Percentiles rank a stretch among this genome's conserved stretches.
phyloP scores from a whole-genome alignment of 2,797 vertebrate genomes.

The Potorous gilbertii region DNA sequence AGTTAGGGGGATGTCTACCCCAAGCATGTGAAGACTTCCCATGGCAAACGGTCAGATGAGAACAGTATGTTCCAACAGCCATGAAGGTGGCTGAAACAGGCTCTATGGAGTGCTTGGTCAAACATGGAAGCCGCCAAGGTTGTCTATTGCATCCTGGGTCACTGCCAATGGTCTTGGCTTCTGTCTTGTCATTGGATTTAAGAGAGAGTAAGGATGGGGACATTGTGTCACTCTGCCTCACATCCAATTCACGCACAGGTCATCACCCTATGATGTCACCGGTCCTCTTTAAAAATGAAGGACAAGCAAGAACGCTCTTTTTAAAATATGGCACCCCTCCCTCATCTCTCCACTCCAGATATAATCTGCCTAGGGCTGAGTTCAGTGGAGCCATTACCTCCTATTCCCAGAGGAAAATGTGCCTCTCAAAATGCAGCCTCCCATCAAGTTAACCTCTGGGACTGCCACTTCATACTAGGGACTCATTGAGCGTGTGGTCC shows the following conservation, averaged over 20 bases:
- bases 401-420: neutral
- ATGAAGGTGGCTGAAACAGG: neutral
- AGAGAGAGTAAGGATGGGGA: too few relatives aligned
- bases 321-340: neutral
- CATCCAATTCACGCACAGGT: too few relatives aligned
- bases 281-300: too few relatives aligned
- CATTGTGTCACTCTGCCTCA: too few relatives aligned
- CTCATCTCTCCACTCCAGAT: neutral
- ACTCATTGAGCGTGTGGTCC: neutral
- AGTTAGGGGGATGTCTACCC: neutral
- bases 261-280: too few relatives aligned
- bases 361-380: neutral
- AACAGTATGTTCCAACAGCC: neutral
- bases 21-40: too few relatives aligned
- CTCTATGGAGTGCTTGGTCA: neutral
- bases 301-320: neutral
- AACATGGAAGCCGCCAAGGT: neutral
- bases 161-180: neutral
- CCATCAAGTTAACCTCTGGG: neutral
- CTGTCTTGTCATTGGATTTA: neutral
- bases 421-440: neutral
- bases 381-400: neutral
- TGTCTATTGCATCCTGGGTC: neutral
- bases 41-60: neutral
- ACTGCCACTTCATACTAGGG: neutral